phyloP scores from a whole-genome alignment of 2,888 invertebrate species.

The Drosophila paracracens region DNA sequence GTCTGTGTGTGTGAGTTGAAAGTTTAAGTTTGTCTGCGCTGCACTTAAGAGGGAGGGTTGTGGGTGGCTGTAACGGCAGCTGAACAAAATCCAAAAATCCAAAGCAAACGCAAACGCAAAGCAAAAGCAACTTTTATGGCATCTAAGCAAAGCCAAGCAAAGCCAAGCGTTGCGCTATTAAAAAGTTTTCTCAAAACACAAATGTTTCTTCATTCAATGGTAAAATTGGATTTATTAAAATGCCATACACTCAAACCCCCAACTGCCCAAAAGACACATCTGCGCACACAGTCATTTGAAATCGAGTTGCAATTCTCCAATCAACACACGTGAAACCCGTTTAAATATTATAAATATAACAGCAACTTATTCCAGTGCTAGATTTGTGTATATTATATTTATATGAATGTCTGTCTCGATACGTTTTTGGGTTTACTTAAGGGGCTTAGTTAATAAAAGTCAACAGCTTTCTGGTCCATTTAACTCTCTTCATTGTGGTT shows the following conservation, averaged over 20 bases:
- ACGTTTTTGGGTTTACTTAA: constrained; percentile 2
- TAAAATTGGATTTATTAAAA: constrained; percentile 71
- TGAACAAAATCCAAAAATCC: constrained; percentile 24
- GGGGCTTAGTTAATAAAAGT: constrained; percentile 43
- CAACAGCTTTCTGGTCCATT: constrained; percentile 52
- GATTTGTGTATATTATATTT: neutral
- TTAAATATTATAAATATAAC: constrained; percentile 5
- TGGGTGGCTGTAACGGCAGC: constrained; percentile 4
- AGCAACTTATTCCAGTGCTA: neutral
- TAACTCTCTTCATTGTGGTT: constrained; percentile 66
- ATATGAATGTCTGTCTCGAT: neutral
- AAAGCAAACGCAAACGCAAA: constrained; percentile 17
- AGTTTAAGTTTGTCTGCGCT: constrained; percentile 70
- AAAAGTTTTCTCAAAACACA: constrained; percentile 60
- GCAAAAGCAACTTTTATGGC: constrained; percentile 53
- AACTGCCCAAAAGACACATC: neutral
- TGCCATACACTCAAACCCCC: neutral
- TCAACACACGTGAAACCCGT: neutral
- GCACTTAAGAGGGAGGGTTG: constrained; percentile 59
- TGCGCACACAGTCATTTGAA: constrained; percentile 4
- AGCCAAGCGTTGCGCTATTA: constrained; percentile 71
- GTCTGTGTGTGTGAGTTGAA: constrained; percentile 29
- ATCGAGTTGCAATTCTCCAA: constrained; percentile 14
- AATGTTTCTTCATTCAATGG: constrained; percentile 58
- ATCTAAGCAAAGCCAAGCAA: constrained; percentile 67